phyloP scores from a whole-genome alignment of 2,797 vertebrate genomes.

The Lemur catta region DNA sequence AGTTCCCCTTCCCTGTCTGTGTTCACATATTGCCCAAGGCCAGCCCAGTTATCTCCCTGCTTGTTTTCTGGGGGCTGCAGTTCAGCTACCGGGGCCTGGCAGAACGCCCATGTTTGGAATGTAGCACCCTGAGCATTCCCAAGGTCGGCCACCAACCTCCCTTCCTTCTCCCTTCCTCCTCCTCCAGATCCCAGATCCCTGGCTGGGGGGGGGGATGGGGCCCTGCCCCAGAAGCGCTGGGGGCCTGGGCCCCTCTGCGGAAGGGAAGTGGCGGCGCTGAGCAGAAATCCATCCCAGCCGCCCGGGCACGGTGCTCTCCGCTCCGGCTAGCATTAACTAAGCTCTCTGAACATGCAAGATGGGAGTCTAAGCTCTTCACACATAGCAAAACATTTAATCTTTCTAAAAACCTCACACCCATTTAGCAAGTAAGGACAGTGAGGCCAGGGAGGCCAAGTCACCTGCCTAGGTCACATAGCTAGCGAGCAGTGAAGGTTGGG shows the following conservation, averaged over 20 bases:
- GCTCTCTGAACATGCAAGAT: neutral
- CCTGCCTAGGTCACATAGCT: neutral
- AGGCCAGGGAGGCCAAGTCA: neutral
- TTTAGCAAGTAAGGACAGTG: neutral
- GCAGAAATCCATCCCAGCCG: neutral
- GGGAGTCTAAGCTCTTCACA: neutral
- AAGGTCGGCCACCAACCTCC: conserved; percentile 20
- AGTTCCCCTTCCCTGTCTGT: conserved; percentile 37
- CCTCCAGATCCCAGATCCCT: neutral
- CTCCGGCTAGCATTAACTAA: neutral
- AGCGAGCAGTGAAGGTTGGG: fast-evolving
- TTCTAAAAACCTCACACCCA: neutral
- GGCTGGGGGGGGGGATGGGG: neutral
- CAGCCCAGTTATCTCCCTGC: neutral
- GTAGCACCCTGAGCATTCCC: neutral
- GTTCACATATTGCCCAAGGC: neutral
- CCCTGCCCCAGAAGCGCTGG: neutral
- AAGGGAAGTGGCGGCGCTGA: neutral
- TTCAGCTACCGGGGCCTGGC: neutral
- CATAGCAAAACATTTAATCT: neutral
- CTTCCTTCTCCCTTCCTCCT: neutral
- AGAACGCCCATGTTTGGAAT: neutral
- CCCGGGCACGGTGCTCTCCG: neutral
- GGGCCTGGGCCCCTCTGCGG: neutral
- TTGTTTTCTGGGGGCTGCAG: neutral